Conservation (phyloP, 2,113 vertebrate species). For the Chionodraco myersi region DNA sequence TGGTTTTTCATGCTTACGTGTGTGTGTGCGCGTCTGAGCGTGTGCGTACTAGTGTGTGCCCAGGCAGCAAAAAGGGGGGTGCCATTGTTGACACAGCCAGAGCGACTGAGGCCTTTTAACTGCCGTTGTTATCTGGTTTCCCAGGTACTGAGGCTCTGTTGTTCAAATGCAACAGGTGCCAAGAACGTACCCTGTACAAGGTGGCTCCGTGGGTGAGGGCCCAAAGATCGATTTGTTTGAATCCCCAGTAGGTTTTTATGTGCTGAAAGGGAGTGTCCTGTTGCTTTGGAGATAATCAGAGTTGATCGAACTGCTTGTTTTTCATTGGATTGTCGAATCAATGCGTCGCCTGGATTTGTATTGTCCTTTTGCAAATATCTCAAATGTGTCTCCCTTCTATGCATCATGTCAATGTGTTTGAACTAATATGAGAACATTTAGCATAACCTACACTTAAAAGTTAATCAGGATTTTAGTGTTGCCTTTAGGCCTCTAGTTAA, state of each 20-base stretch:
- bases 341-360: no score
- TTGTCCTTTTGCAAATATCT: not conserved
- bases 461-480: not conserved
- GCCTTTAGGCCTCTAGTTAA: not conserved
- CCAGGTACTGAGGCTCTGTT: constrained; percentile 73
- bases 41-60: constrained; percentile 48
- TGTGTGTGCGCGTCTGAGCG: constrained; percentile 13
- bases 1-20: not conserved
- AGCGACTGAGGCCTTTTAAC: constrained; percentile 60
- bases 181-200: constrained; percentile 34
- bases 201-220: constrained; percentile 23
- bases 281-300: constrained; percentile 1
- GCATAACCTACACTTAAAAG: not conserved
- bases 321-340: not conserved
- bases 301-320: not conserved
- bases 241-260: not conserved
- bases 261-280: not conserved
- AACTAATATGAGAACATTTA: not conserved
- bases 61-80: constrained; percentile 21
- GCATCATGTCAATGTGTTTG: not conserved
- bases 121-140: constrained; percentile 75
- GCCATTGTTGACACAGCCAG: constrained; percentile 72
- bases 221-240: constrained; percentile 20
- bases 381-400: not conserved
- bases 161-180: constrained; percentile 69